phyloP scores from a whole-genome alignment of 2,113 vertebrate species.

The Elephantulus edwardii region DNA sequence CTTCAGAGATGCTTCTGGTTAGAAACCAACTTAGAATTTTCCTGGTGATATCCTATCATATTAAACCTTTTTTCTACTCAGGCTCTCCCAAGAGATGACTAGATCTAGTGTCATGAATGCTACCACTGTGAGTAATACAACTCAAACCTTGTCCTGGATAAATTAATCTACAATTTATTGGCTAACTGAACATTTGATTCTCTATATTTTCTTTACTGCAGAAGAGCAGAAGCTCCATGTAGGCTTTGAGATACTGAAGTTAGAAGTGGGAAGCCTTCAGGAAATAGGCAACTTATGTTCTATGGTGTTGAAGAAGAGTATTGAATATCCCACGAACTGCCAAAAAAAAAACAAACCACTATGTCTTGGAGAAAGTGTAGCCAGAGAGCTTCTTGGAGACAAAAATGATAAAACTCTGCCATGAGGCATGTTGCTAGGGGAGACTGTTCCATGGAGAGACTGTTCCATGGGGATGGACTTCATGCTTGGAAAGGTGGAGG shows the following conservation, averaged over 20 bases:
- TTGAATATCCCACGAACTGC: too few species aligned
- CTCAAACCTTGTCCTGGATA: neutral
- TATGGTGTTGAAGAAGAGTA: too few species aligned
- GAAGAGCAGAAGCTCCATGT: neutral
- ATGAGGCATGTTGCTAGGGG: too few species aligned
- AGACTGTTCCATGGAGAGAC: too few species aligned
- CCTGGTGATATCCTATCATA: neutral
- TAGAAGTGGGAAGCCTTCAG: neutral
- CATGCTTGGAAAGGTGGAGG: too few species aligned
- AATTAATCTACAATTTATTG: too few species aligned
- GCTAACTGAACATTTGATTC: neutral
- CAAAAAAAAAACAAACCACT: too few species aligned
- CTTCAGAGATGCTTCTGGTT: neutral
- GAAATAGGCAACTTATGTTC: neutral
- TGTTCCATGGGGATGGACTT: too few species aligned
- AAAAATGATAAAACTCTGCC: too few species aligned
- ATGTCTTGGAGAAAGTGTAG: too few species aligned
- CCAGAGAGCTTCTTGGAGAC: too few species aligned
- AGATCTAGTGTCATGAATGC: neutral
- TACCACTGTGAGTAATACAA: neutral
- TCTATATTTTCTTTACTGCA: neutral
- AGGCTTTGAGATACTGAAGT: neutral
- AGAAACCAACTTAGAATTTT: neutral
- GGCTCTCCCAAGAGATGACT: neutral
- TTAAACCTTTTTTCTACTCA: neutral